Evolutionary conservation across 2,113 vertebrate genomes (phyloP).

Genomic region (Polyodon spathula): DNA sequence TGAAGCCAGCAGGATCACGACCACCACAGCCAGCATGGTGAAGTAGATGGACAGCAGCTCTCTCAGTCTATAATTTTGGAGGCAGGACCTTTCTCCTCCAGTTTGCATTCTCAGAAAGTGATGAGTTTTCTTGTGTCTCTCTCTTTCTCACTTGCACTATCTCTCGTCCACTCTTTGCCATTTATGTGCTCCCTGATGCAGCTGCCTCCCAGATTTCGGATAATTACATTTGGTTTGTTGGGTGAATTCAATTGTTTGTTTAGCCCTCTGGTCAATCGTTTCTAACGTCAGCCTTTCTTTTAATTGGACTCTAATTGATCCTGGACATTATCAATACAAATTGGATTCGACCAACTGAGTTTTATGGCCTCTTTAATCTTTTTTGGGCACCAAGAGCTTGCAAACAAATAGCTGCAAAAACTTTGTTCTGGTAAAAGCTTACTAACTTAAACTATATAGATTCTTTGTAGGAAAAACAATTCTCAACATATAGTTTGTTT

Average conservation of each 20-base stretch:
- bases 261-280: constrained; percentile 62
- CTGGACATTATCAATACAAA: constrained; percentile 67
- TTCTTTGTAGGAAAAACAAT: too few species aligned
- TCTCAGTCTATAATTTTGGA: constrained; percentile 47
- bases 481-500: too few species aligned
- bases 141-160: constrained; percentile 33
- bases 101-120: constrained; percentile 33
- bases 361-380: constrained; percentile 32
- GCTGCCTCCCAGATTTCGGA: constrained; percentile 33
- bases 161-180: constrained; percentile 21
- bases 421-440: constrained; percentile 2
- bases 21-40: constrained; percentile 60
- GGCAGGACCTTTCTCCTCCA: constrained; percentile 27
- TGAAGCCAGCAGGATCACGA: constrained; percentile 78
- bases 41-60: constrained; percentile 80
- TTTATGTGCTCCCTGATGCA: constrained; percentile 51
- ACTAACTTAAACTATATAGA: too few species aligned
- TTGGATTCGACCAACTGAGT: constrained; percentile 40
- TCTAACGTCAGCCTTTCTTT: constrained; percentile 52
- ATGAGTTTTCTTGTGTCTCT: too few species aligned
- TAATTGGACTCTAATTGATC: constrained; percentile 71
- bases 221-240: constrained; percentile 81
- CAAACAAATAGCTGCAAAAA: constrained; percentile 8
- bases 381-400: constrained; percentile 3
- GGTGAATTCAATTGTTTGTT: constrained; percentile 71